Evolutionary conservation across 2,888 invertebrate genomes (phyloP).

Genomic region (Drosophila gaucha): DNA sequence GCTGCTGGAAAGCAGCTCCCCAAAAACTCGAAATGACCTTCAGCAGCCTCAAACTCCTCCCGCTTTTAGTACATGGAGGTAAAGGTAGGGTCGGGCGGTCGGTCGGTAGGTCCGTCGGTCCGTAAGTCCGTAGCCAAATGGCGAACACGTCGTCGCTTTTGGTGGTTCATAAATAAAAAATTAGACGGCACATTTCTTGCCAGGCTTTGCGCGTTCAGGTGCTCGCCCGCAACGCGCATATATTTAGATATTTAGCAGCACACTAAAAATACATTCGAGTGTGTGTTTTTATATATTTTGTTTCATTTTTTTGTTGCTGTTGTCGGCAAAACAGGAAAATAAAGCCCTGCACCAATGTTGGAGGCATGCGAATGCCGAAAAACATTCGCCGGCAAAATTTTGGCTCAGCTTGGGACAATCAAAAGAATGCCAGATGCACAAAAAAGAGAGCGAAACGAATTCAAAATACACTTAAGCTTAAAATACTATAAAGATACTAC

Average conservation of each 20-base stretch:
- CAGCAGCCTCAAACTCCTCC: slow-evolving; percentile 35
- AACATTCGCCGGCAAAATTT: slow-evolving; percentile 48
- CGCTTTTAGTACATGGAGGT: background rate
- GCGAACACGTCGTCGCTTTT: slow-evolving; percentile 43
- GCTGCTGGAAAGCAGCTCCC: slow-evolving; percentile 18
- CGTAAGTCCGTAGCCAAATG: slow-evolving; percentile 39
- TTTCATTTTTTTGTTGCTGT: slow-evolving; percentile 4
- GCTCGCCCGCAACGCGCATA: slow-evolving; percentile 61
- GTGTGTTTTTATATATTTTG: slow-evolving; percentile 25
- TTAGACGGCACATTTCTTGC: slow-evolving; percentile 55
- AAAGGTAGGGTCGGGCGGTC: slow-evolving; percentile 22
- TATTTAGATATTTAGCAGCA: slow-evolving; percentile 77
- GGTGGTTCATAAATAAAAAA: slow-evolving; percentile 75
- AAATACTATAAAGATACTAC: background rate
- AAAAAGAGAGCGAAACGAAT: slow-evolving; percentile 18
- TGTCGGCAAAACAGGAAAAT: slow-evolving; percentile 48
- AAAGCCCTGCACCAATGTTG: slow-evolving; percentile 56
- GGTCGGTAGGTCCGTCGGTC: slow-evolving; percentile 4
- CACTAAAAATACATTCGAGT: slow-evolving; percentile 76
- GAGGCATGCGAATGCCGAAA: slow-evolving; percentile 47
- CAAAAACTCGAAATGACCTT: slow-evolving; percentile 67
- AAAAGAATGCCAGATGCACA: slow-evolving; percentile 60
- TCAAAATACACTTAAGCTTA: slow-evolving; percentile 36
- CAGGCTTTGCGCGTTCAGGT: slow-evolving; percentile 57
- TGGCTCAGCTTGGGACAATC: slow-evolving; percentile 55